Evolutionary conservation across 2,113 vertebrate species (phyloP).

Genomic region (Hippocampus zosterae): DNA sequence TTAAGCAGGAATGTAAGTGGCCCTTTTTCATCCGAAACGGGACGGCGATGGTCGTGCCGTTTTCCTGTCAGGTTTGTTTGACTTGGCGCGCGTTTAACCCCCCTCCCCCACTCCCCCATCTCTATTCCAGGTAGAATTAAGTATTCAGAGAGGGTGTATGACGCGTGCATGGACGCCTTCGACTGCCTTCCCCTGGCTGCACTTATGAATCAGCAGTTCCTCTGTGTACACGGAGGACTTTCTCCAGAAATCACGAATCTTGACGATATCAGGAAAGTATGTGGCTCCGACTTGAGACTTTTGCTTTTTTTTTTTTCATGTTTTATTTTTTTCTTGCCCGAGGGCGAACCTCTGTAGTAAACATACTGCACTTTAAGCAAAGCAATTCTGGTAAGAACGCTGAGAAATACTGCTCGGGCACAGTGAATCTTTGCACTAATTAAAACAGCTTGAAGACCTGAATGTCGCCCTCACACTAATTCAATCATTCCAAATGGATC

Average conservation of each 20-base stretch:
- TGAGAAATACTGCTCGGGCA: neutral
- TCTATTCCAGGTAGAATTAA: slow-evolving; percentile 94
- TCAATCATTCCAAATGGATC: slow-evolving; percentile 65
- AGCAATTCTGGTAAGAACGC: neutral
- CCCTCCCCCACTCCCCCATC: slow-evolving; percentile 29
- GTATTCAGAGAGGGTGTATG: slow-evolving; percentile 97
- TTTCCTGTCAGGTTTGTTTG: slow-evolving; percentile 45
- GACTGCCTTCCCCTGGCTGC: slow-evolving; percentile 98
- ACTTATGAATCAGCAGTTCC: slow-evolving; percentile 98
- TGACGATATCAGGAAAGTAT: slow-evolving; percentile 99
- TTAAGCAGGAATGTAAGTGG: slow-evolving; percentile 99
- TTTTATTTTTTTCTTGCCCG: neutral
- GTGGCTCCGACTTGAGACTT: slow-evolving; percentile 52
- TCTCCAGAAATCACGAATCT: slow-evolving; percentile 98
- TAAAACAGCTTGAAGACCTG: slow-evolving; percentile 46
- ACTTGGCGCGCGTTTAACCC: slow-evolving; percentile 39
- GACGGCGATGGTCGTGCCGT: neutral
- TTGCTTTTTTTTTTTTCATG: neutral
- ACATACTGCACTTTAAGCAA: slow-evolving; percentile 7
- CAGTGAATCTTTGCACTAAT: slow-evolving; percentile 28
- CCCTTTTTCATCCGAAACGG: slow-evolving; percentile 5
- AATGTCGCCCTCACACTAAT: slow-evolving; percentile 52
- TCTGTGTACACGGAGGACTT: slow-evolving; percentile 95
- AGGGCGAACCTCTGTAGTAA: slow-evolving; percentile 9
- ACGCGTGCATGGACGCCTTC: slow-evolving; percentile 98